Percentiles rank a stretch among this genome's conserved stretches.
Conservation (phyloP, 35 echinoderm and acorn worm species). For the Ophioderma brevispina region DNA sequence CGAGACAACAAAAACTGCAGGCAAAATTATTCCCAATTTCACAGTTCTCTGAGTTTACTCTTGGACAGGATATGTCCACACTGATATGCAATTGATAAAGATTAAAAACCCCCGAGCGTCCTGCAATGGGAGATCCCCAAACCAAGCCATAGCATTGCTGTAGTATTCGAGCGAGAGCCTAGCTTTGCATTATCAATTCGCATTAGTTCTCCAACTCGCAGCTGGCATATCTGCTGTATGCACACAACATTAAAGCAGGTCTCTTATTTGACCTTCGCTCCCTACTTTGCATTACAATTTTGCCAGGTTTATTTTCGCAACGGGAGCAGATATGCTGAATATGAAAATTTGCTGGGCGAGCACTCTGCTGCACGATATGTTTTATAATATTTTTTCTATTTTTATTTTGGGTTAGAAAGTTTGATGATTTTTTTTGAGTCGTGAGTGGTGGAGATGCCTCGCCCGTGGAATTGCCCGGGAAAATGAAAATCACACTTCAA, state of each 20-base stretch:
- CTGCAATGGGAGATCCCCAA: background rate
- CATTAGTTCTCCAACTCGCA: background rate
- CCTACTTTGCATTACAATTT: background rate
- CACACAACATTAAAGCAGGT: background rate
- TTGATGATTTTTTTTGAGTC: background rate
- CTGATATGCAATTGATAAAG: constrained; percentile 10
- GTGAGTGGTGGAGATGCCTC: background rate
- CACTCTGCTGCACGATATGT: background rate
- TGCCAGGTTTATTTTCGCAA: background rate
- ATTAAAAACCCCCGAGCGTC: background rate
- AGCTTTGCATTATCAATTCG: background rate
- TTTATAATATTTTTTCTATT: background rate
- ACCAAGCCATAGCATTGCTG: background rate
- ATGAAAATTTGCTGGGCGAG: background rate
- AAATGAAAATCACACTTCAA: constrained; percentile 44
- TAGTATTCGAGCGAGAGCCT: background rate
- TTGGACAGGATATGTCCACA: background rate
- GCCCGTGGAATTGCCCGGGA: constrained; percentile 12
- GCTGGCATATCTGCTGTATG: background rate
- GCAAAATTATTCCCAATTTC: background rate
- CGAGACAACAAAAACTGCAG: background rate
- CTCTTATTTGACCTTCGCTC: background rate
- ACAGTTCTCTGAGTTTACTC: background rate
- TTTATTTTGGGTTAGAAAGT: background rate
- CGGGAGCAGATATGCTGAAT: background rate